phyloP scores from a whole-genome alignment of 2,888 invertebrate species.

The Polydrusus tereticollis region DNA sequence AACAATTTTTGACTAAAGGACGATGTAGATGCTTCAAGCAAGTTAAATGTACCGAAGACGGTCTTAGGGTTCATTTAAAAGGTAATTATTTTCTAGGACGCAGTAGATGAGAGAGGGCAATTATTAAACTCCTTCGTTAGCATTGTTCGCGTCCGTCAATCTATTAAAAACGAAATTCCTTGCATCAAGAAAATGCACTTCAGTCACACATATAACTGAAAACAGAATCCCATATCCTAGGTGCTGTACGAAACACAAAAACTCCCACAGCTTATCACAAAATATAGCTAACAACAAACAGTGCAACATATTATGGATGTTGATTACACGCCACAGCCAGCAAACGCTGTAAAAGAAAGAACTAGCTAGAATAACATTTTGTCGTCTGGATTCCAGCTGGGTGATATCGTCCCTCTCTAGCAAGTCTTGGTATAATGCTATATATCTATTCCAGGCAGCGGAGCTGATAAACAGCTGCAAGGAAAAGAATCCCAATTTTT shows the following conservation, averaged over 20 bases:
- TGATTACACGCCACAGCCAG: constrained; percentile 82
- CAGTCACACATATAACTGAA: constrained; percentile 77
- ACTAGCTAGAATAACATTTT: constrained; percentile 77
- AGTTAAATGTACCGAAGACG: no score
- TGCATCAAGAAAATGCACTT: constrained; percentile 77
- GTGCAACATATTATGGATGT: constrained; percentile 84
- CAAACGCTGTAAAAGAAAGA: constrained; percentile 80
- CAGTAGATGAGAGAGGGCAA: no score
- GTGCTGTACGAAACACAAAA: constrained; percentile 78
- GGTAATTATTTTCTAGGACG: no score
- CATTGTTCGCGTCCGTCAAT: constrained; percentile 51
- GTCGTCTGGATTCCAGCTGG: constrained; percentile 70
- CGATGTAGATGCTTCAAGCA: no score
- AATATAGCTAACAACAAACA: constrained; percentile 82
- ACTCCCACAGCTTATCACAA: constrained; percentile 86
- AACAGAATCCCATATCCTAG: constrained; percentile 79
- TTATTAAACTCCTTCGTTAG: background rate
- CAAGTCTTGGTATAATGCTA: constrained; percentile 82
- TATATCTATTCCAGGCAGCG: constrained; percentile 87
- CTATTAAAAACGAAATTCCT: constrained; percentile 71
- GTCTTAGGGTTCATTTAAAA: no score
- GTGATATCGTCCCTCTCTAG: constrained; percentile 75
- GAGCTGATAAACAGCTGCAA: constrained; percentile 82
- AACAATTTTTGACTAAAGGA: no score
- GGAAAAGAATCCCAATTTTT: constrained; percentile 76